Evolutionary conservation across 1,140 invertebrate genomes (phyloP), one percentile per base, ranked within the genome.

Genomic region (Hylyphantes graminicola): DNA sequence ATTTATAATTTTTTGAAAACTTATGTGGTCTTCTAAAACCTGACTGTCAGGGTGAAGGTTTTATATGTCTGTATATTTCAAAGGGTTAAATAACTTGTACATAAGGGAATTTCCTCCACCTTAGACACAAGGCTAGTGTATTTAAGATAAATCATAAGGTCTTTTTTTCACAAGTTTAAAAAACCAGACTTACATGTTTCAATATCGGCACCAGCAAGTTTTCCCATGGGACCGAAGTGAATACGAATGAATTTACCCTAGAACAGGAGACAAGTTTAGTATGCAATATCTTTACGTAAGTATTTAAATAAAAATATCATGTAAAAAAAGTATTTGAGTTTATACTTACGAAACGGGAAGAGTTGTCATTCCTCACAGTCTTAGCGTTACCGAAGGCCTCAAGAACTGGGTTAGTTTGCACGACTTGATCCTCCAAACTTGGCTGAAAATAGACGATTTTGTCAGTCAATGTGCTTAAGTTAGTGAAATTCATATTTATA

Each of bases 161-260:
- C 5, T 35, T 35, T 35, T 35, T 8, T 21, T 35, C 21, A 67
- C 10, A 13, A 35, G 21, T 67, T 10, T 67, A 53, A 15, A 17
- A 77, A 9, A 21, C 63, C 19, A 12, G 89, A 96, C 96, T 97
- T 94, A 99, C 97, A 99, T 88, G 97, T 98, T 92, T 99, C 98
- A 92, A 99, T 99, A 93, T 99, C 98, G 92, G 97, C 98, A 94
- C 98, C 98, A 91, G 98, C 97, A 92, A 99, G 92, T 94, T 99
- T 99, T 91, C 98, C 98, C 92, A 95, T 95, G 85, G 96, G 96
- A 88, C 97, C 97, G 92, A 99, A 99, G 91, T 99, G 98, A 91
- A 99, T 99, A 94, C 98, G 96, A 93, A 99, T 99, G 94, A 99
- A 99, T 96, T 99, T 93, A 92, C 95, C 94, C 86, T 86, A 80